Conservation (phyloP, 2,797 vertebrate species). For the Pangasius mekongensis region DNA sequence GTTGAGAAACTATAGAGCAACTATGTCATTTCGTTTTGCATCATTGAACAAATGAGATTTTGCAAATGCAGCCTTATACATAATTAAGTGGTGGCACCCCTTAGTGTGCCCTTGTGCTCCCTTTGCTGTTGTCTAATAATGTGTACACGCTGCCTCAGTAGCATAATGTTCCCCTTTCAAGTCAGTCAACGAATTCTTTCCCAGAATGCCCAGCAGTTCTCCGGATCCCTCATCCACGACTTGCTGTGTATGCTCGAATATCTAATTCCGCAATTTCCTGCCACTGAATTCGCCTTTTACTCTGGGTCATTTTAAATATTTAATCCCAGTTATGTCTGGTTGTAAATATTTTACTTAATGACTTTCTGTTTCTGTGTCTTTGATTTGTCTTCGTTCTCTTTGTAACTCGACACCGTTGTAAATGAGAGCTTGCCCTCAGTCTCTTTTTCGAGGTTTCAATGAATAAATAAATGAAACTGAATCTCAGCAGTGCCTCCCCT, state of each 20-base stretch:
- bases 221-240: neutral
- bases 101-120: neutral
- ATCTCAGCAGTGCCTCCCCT: neutral
- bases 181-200: neutral
- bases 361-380: neutral
- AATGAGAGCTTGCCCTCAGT: neutral
- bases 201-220: conserved; percentile 22
- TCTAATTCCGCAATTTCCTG: neutral
- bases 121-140: neutral
- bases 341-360: conserved; percentile 7
- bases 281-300: neutral
- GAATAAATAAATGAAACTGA: conserved; percentile 27
- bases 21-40: neutral
- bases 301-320: neutral
- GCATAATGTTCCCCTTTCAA: neutral
- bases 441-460: neutral
- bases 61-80: neutral
- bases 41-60: neutral
- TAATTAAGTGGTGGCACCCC: neutral
- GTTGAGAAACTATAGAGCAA: neutral
- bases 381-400: neutral
- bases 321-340: neutral
- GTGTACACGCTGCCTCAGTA: neutral
- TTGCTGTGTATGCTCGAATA: neutral
- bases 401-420: neutral